A percentile compares a stretch with the other conserved stretches of the same genome.
Conservation (phyloP, 2,888 invertebrate genomes). For the Omphaloscelis lunosa region DNA sequence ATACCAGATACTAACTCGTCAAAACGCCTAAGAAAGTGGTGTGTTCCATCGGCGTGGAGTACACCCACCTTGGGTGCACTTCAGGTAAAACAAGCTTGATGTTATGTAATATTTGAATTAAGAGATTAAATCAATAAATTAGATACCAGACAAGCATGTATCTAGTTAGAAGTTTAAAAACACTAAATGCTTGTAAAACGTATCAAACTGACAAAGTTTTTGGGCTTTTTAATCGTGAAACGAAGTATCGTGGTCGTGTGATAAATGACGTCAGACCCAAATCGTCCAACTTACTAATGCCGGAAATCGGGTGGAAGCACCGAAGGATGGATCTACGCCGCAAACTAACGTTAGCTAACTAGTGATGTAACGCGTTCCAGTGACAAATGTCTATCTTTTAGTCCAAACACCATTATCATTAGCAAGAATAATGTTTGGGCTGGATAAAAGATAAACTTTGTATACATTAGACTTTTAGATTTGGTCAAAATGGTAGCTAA, state of each 20-base stretch:
- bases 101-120: too few relatives aligned
- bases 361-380: conserved; percentile 56
- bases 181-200: neutral
- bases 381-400: conserved; percentile 65
- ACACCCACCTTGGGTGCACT: too few relatives aligned
- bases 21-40: too few relatives aligned
- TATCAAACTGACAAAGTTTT: conserved; percentile 30
- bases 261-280: conserved; percentile 54
- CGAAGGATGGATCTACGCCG: conserved; percentile 55
- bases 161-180: conserved; percentile 12
- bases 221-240: conserved; percentile 54
- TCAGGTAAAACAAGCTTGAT: too few relatives aligned
- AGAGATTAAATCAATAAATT: too few relatives aligned
- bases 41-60: too few relatives aligned
- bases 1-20: too few relatives aligned
- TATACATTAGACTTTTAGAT: conserved; percentile 1
- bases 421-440: conserved; percentile 52
- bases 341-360: conserved; percentile 54
- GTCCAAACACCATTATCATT: conserved; percentile 60
- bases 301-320: conserved; percentile 62
- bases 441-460: conserved; percentile 28
- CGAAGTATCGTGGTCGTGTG: conserved; percentile 57
- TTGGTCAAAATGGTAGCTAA: conserved; percentile 2
- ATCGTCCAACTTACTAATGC: conserved; percentile 59
- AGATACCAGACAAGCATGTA: neutral